Base-by-base conservation (phyloP, 2,113 vertebrate genomes). In the Genyomyrus donnyi region DNA sequence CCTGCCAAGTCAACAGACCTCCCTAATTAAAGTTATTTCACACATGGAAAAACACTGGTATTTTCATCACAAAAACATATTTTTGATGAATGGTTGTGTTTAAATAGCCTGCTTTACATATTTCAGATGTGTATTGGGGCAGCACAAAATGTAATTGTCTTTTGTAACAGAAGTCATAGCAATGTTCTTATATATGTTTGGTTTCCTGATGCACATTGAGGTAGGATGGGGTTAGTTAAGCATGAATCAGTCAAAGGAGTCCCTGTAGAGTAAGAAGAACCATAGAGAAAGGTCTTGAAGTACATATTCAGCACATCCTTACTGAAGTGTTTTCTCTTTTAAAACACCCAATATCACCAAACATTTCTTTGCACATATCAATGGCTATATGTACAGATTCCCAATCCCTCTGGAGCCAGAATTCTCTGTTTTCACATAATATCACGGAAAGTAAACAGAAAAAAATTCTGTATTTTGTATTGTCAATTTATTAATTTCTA, bases 41-140 rank as follows among this genome's bases (percentile, higher is more conserved):
- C 83, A 85, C 83, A 46, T 85, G 83, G 83, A 85, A 85, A 85
- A 48, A 85, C 83, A 85, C 45, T 85, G 45, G 83, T 85, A 24
- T 48, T 45, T 19, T 48, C 17, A 46, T 85, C 83, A 85, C 83
- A 48, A 85, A 48, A 48, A 46, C 83, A 48, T 85, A 85, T 48
- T 85, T 85, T 85, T 85, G 83, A 85, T 85, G 83, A 85, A 85
- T 85, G 83, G 21, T 48, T 85, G 83, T 42, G 21, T 48, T 85
- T 85, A 85, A 85, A 85, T 85, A 46, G 83, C 35, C 83, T 85
- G 83, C 39, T 85, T 85, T 48, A 48, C 83, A 85, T 45, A 85
- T 85, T 42, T 85, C 83, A 46, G 45, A 24, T 85, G 83, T 85
- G 17, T 85, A 85, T 85, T 49, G 83, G 45, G 83, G 42, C 83